These are phyloP conservation scores for Drosophila prostipennis DNA, from an alignment of 2,888 invertebrate genomes.

Conservation along the genomic window DNA sequence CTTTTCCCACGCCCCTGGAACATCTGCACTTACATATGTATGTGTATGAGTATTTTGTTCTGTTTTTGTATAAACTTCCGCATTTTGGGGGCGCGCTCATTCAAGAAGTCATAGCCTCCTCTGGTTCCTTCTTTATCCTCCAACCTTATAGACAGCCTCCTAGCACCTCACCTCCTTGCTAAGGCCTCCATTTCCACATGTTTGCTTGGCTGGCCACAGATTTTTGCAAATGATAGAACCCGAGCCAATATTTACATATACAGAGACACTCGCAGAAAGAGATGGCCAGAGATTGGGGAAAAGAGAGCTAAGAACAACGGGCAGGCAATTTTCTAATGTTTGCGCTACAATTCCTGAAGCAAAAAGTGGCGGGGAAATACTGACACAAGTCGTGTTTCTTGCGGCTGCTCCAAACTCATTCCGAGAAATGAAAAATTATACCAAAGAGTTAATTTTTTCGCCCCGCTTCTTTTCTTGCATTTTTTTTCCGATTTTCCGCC, in stretches of 20 bases:
- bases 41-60: constrained; percentile 36
- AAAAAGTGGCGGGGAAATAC: constrained; percentile 12
- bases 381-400: constrained; percentile 57
- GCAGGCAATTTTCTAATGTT: constrained; percentile 59
- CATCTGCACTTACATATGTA: constrained; percentile 8
- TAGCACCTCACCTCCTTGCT: not conserved
- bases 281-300: constrained; percentile 20
- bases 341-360: constrained; percentile 53
- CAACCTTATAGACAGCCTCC: constrained; percentile 5
- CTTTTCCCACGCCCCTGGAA: constrained; percentile 1
- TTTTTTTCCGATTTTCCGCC: constrained; percentile 46
- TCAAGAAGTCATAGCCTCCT: constrained; percentile 30
- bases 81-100: constrained; percentile 69
- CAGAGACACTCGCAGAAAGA: constrained; percentile 23
- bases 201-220: constrained; percentile 74
- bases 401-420: constrained; percentile 59
- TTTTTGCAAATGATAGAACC: constrained; percentile 74
- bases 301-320: constrained; percentile 48
- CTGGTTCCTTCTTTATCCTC: constrained; percentile 25
- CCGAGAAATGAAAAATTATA: constrained; percentile 79
- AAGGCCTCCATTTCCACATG: constrained; percentile 44
- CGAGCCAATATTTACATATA: constrained; percentile 75
- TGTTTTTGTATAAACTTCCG: constrained; percentile 67
- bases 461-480: constrained; percentile 18
- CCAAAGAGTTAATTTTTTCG: constrained; percentile 72